phyloP scores from a whole-genome alignment of 2,888 invertebrate genomes.

The Cinara cedri region DNA sequence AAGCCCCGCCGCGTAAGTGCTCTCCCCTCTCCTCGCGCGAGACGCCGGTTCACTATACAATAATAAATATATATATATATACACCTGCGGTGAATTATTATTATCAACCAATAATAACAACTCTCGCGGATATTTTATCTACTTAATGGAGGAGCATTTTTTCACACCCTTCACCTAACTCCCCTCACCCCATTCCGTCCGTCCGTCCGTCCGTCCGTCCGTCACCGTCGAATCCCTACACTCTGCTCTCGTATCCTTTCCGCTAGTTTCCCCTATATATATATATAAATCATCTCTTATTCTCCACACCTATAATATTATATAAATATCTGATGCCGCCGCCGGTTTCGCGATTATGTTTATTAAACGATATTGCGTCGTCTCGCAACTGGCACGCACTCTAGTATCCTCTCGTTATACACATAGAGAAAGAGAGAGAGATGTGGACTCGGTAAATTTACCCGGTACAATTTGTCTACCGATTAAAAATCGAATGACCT shows the following conservation, averaged over 20 bases:
- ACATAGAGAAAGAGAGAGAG: neutral
- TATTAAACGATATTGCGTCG: too few species aligned
- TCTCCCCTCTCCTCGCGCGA: constrained; percentile 28
- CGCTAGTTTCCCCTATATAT: neutral
- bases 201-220: too few species aligned
- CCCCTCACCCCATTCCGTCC: too few species aligned
- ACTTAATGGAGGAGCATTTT: constrained; percentile 36
- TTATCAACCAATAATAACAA: constrained; percentile 53
- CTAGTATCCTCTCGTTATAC: too few species aligned
- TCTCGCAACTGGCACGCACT: too few species aligned
- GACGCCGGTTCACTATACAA: too few species aligned
- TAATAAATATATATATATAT: too few species aligned
- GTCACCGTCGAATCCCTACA: too few species aligned
- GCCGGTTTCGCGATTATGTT: constrained; percentile 16
- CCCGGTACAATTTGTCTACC: too few species aligned
- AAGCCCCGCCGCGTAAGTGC: constrained; percentile 37
- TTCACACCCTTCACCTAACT: neutral
- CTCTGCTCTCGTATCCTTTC: neutral
- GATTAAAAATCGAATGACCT: too few species aligned
- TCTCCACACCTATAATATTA: neutral
- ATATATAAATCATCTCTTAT: constrained; percentile 43
- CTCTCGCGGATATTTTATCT: constrained; percentile 5
- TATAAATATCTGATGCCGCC: constrained; percentile 9
- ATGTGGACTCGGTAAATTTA: too few species aligned
- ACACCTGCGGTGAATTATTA: neutral